Evolutionary conservation across 1,140 invertebrate species (phyloP), one percentile per base, ranked within the genome.

Genomic region (Drosophila equinoxialis): DNA sequence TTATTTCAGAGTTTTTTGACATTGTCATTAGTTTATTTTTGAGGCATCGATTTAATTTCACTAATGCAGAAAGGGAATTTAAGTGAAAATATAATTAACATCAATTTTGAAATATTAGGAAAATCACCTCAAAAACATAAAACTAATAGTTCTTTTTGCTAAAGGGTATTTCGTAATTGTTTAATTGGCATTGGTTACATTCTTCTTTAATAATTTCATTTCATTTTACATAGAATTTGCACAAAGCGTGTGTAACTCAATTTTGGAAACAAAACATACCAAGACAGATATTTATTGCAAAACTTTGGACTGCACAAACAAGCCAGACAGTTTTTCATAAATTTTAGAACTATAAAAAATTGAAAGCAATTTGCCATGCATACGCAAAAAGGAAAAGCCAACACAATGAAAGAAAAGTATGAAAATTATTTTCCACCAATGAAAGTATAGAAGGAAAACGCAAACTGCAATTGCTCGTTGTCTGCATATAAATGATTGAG

Each of bases 401-500:
- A 14, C 37, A 14, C 37, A 26, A 68, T 48, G 61, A 58, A 61
- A 26, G 35, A 63, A 58, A 41, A 66, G 61, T 55, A 54, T 71
- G 69, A 79, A 78, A 79, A 79, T 79, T 45, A 79, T 73, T 73
- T 41, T 5, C 8, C 13, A n/a, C 23, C 6, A 11, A 54, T 26
- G 14, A 11, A 41, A 33, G 13, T 26, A 7, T 3, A 30, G 0
- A 11, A 30, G 51, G 33, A 65, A 55, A 54, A 30, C 58, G 64
- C 60, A 51, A 78, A 79, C 69, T 79, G 76, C 76, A 78, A 73
- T 78, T 60, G 62, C 60, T 64, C 76, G 69, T 64, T 78, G 76
- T 78, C 76, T 78, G 76, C 76, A 79, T 79, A 79, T 79, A 78
- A 79, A 79, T 79, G 54, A 65, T 77, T 30, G 54, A 26, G 62